phyloP scores from a whole-genome alignment of 2,888 invertebrate species.

The Eupithecia centaureata region DNA sequence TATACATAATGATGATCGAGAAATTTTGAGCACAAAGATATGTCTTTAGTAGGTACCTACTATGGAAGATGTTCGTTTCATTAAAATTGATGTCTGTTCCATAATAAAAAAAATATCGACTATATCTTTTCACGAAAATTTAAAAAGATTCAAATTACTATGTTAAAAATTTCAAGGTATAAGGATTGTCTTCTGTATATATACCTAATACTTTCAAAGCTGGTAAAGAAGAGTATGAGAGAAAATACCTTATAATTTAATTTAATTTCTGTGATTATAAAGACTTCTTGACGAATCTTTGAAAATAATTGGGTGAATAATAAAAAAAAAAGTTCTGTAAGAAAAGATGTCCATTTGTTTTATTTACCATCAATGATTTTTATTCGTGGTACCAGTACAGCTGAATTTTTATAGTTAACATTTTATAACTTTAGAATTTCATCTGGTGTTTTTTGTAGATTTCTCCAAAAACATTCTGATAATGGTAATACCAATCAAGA shows the following conservation, averaged over 20 bases:
- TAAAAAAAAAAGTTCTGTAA: slow-evolving; percentile 20
- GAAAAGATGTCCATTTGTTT: background rate
- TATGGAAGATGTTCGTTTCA: background rate
- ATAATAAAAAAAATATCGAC: background rate
- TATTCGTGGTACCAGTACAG: too few relatives aligned
- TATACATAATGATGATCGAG: background rate
- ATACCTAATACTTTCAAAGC: too few relatives aligned
- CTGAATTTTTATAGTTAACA: too few relatives aligned
- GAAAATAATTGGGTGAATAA: slow-evolving; percentile 16
- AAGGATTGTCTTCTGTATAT: background rate
- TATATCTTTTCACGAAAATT: background rate
- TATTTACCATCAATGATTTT: background rate
- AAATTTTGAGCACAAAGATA: background rate
- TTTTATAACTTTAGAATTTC: too few relatives aligned
- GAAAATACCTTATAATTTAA: slow-evolving; percentile 5
- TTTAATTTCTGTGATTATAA: slow-evolving; percentile 56
- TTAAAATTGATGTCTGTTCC: background rate
- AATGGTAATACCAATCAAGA: background rate
- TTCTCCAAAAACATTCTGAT: background rate
- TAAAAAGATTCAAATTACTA: too few relatives aligned
- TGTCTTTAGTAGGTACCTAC: background rate
- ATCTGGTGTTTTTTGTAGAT: too few relatives aligned
- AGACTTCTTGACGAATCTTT: slow-evolving; percentile 82
- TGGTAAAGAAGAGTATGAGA: too few relatives aligned
- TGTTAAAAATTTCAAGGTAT: background rate